Percentiles rank a stretch among this genome's conserved stretches.
Conservation (phyloP, 1,140 invertebrate species). For the Tetranychus urticae region DNA sequence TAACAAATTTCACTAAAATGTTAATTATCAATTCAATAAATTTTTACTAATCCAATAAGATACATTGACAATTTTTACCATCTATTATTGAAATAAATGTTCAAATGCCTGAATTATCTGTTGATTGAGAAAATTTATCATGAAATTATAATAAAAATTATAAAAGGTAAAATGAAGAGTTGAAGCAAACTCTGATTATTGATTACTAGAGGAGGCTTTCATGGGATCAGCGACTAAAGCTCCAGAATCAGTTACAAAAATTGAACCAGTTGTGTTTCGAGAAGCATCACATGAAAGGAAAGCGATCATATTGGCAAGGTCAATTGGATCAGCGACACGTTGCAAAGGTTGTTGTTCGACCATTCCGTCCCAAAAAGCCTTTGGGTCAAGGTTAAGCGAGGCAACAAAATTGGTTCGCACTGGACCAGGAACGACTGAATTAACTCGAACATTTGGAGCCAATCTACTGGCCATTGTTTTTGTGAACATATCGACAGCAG, state of each 20-base stretch:
- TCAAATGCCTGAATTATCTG: too few relatives aligned
- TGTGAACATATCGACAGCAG: conserved; percentile 67
- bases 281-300: conserved; percentile 54
- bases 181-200: too few relatives aligned
- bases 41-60: too few relatives aligned
- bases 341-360: neutral
- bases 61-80: too few relatives aligned
- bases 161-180: too few relatives aligned
- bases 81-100: too few relatives aligned
- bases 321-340: conserved; percentile 32
- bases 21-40: too few relatives aligned
- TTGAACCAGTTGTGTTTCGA: conserved; percentile 53
- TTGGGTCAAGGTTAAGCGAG: neutral
- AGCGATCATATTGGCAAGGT: conserved; percentile 55
- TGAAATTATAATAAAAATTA: too few relatives aligned
- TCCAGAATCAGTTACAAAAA: conserved; percentile 55
- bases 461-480: conserved; percentile 27
- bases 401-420: neutral
- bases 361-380: neutral
- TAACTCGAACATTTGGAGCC: conserved; percentile 4
- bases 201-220: too few relatives aligned
- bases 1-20: too few relatives aligned
- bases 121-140: too few relatives aligned
- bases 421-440: neutral
- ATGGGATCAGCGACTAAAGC: conserved; percentile 1